These are phyloP conservation scores for Tragelaphus imberbis DNA, from an alignment of 2,113 vertebrate genomes.

Conservation along the genomic window DNA sequence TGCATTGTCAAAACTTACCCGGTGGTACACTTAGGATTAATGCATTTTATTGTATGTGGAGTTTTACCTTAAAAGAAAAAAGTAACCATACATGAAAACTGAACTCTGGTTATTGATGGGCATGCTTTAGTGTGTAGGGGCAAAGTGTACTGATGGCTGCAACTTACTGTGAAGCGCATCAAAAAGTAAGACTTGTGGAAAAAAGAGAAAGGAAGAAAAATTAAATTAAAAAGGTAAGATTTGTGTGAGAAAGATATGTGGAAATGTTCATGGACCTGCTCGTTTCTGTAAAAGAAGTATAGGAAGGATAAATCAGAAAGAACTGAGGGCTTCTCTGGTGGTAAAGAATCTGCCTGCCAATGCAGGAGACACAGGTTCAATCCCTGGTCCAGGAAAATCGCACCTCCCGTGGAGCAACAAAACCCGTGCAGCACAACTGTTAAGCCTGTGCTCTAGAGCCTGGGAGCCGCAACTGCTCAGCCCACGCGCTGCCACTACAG, in stretches of 20 bases:
- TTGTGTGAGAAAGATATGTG: accelerated
- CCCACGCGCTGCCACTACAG: neutral
- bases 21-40: neutral
- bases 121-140: neutral
- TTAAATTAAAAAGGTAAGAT: neutral
- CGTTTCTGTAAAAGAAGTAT: neutral
- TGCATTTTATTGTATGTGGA: neutral
- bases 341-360: neutral
- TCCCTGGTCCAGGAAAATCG: neutral
- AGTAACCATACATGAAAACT: neutral
- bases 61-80: neutral
- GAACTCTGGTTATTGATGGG: neutral
- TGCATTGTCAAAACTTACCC: neutral
- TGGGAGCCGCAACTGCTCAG: neutral
- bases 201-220: neutral
- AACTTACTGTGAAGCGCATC: neutral
- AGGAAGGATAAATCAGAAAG: neutral
- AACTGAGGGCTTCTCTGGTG: neutral
- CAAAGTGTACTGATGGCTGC: neutral
- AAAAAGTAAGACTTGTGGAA: neutral
- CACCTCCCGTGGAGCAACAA: neutral
- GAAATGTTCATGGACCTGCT: neutral
- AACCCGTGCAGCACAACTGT: accelerated
- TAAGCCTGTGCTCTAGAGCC: neutral
- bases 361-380: neutral